Conservation (phyloP, 1,140 invertebrate species). For the Subanguina moxae region DNA sequence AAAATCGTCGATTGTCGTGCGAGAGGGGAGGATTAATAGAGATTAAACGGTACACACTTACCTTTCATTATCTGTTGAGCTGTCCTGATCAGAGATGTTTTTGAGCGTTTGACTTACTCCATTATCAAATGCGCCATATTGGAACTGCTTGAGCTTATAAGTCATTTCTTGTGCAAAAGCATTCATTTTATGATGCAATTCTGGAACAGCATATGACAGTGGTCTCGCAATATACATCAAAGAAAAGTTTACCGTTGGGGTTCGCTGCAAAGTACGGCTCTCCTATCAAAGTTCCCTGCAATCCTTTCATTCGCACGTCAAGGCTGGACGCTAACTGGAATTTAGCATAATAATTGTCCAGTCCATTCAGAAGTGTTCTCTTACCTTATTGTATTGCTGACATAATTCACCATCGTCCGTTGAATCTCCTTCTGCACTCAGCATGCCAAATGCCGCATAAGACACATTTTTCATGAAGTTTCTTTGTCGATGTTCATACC, state of each 20-base stretch:
- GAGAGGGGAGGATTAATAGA: no score
- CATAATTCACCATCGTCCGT: neutral
- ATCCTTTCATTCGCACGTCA: neutral
- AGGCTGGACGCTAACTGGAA: neutral
- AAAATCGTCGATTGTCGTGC: no score
- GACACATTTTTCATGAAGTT: neutral
- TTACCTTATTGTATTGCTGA: neutral
- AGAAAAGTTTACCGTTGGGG: neutral
- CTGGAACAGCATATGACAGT: neutral
- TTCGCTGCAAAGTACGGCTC: neutral
- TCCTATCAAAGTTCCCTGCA: neutral
- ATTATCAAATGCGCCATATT: slow-evolving; percentile 6
- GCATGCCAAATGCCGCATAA: neutral
- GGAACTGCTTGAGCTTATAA: neutral
- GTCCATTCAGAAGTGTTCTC: no score
- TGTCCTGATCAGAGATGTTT: neutral
- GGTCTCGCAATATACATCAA: no score
- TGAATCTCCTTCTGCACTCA: neutral
- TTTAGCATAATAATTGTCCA: no score
- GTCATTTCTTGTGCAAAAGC: neutral
- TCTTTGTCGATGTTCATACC: slow-evolving; percentile 28
- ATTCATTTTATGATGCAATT: neutral
- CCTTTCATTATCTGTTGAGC: neutral
- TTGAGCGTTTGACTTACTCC: neutral
- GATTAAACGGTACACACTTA: no score